Percentiles rank a stretch among this genome's conserved stretches.
Evolutionary conservation across 2,888 invertebrate genomes (phyloP).

Genomic region (Tenthredo distinguenda): DNA sequence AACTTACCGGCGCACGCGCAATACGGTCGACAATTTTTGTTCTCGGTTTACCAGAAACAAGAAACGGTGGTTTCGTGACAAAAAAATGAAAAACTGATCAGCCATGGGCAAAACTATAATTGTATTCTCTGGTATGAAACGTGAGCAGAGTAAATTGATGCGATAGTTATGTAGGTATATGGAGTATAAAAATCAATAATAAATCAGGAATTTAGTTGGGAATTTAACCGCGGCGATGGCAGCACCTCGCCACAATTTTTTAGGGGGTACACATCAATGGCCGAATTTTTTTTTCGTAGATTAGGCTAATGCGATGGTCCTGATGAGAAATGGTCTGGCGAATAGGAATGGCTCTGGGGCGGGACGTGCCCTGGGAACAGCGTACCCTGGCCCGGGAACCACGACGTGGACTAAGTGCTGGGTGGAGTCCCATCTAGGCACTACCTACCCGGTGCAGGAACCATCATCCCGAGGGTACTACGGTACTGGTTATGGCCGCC

Average conservation of each 20-base stretch:
- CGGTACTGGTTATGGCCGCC: slow-evolving; percentile 58
- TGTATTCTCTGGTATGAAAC: not conserved
- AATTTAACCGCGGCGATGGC: slow-evolving; percentile 71
- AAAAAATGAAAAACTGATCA: not conserved
- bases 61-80: not conserved
- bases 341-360: slow-evolving; percentile 80
- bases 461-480: slow-evolving; percentile 73
- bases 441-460: slow-evolving; percentile 75
- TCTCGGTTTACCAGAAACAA: not conserved
- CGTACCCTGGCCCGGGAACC: slow-evolving; percentile 79
- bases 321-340: slow-evolving; percentile 77
- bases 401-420: slow-evolving; percentile 81
- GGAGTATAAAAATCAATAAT: slow-evolving; percentile 70
- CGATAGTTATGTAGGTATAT: not conserved
- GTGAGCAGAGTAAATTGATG: not conserved
- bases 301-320: slow-evolving; percentile 79
- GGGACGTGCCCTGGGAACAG: slow-evolving; percentile 82
- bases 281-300: slow-evolving; percentile 76
- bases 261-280: slow-evolving; percentile 74
- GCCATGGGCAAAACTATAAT: not conserved
- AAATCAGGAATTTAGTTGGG: slow-evolving; percentile 66
- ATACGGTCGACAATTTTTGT: not conserved
- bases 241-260: slow-evolving; percentile 75
- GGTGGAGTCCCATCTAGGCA: slow-evolving; percentile 78
- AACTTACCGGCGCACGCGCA: too few species aligned